A percentile compares a stretch with the other conserved stretches of the same genome.
Evolutionary conservation across 2,797 vertebrate species (phyloP).

Genomic region (Chloroceryle amazona): DNA sequence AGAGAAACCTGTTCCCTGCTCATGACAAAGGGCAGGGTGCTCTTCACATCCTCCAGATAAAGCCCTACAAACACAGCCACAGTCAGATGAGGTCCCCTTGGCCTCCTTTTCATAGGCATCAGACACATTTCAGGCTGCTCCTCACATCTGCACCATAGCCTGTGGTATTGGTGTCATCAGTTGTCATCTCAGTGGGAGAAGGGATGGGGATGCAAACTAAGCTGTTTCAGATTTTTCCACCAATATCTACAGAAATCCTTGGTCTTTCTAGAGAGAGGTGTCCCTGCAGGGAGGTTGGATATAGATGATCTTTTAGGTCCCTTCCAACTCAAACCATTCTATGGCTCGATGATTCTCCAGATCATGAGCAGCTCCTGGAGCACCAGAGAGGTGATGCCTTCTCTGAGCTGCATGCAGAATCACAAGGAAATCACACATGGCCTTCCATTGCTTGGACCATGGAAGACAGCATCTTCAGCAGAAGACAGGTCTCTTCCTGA

Average conservation of each 20-base stretch:
- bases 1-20: neutral
- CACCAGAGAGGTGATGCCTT: neutral
- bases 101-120: neutral
- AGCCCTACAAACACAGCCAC: neutral
- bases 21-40: neutral
- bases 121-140: neutral
- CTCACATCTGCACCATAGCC: accelerated
- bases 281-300: neutral
- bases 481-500: neutral
- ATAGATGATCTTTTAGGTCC: neutral
- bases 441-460: neutral
- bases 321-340: neutral
- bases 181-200: neutral
- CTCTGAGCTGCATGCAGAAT: neutral
- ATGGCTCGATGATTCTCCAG: neutral
- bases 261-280: neutral
- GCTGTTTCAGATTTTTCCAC: neutral
- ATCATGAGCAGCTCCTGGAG: neutral
- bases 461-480: neutral
- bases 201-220: neutral
- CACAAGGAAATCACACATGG: neutral
- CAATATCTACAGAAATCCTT: neutral
- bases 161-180: accelerated
- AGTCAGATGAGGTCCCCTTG: neutral
- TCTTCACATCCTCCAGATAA: neutral